Evolutionary conservation across 2,888 invertebrate species (phyloP), one percentile per base, ranked within the genome.

Genomic region (Arge pagana): DNA sequence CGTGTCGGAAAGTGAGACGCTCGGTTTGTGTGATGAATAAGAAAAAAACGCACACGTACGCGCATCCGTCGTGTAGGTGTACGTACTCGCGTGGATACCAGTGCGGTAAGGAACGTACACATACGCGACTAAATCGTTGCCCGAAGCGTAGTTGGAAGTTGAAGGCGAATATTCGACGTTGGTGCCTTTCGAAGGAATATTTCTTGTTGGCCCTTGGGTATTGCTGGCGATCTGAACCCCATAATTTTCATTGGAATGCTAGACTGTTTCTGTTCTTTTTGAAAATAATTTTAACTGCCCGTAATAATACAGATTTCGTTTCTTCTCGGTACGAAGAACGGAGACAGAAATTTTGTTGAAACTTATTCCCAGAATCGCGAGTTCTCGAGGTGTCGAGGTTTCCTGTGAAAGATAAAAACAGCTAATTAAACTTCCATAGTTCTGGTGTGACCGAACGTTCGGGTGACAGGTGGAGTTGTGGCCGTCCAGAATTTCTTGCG

Each of bases 221-320:
- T 45, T 45, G 24, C 45, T 33, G 11, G 33, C n/a, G 23, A 33
- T 18, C 21, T 6, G 16, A 33, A 45, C 45, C 45, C 45, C 45
- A 19, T 45, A 45, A 45, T 45, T 45, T 45, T 23, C 45, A 45
- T 23, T 23, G 45, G 45, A 45, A 45, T 45, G 33, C 45, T 45
- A 45, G 42, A 18, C 40, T 40, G 5, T 11, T 40, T 6, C 18
- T 36, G 8, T 36, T 5, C 5, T 36, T 16, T 5, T 36, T 36
- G 4, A 5, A 11, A 11, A 18, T 21, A 37, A 37, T 37, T 37
- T n/a, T 33, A 30, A 30, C 42, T 30, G 18, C 42, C 3, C 13
- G 30, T 42, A 42, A 42, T 42, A 18, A 42, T 30, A 42, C 30
- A 7, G 19, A 42, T 30, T 42, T 42, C 10, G 15, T n/a, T n/a